Conservation (phyloP, 2,113 vertebrate genomes). For the Crypturellus undulatus region DNA sequence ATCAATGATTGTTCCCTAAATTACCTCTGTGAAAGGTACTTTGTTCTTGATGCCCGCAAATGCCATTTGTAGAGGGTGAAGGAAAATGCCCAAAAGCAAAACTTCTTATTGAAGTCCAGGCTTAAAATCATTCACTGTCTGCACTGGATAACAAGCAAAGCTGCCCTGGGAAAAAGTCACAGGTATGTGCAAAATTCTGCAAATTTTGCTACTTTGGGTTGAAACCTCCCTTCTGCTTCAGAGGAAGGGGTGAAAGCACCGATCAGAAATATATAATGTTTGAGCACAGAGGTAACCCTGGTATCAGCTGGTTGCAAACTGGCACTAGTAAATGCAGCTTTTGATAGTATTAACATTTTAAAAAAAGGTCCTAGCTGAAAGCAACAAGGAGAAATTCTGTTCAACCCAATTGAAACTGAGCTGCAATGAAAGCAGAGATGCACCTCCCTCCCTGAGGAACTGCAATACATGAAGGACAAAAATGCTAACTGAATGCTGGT, state of each 20-base stretch:
- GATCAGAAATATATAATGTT: fast-evolving
- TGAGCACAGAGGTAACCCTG: neutral
- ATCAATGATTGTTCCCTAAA: neutral
- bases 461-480: fast-evolving
- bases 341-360: neutral
- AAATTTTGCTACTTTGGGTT: neutral
- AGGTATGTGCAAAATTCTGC: fast-evolving
- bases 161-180: neutral
- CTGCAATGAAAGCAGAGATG: fast-evolving
- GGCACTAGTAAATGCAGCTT: neutral
- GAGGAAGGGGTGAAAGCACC: neutral
- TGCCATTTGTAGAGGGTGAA: neutral
- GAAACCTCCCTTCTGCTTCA: neutral
- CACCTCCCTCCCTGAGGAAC: neutral
- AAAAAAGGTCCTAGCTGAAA: neutral
- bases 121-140: neutral
- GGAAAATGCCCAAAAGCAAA: fast-evolving
- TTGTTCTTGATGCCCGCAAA: neutral
- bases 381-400: neutral
- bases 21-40: neutral
- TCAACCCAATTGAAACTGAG: neutral
- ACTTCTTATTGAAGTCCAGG: neutral
- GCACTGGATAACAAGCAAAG: neutral
- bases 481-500: neutral
- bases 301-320: neutral